phyloP scores from a whole-genome alignment of 2,113 vertebrate species.

The Limnothrissa miodon region DNA sequence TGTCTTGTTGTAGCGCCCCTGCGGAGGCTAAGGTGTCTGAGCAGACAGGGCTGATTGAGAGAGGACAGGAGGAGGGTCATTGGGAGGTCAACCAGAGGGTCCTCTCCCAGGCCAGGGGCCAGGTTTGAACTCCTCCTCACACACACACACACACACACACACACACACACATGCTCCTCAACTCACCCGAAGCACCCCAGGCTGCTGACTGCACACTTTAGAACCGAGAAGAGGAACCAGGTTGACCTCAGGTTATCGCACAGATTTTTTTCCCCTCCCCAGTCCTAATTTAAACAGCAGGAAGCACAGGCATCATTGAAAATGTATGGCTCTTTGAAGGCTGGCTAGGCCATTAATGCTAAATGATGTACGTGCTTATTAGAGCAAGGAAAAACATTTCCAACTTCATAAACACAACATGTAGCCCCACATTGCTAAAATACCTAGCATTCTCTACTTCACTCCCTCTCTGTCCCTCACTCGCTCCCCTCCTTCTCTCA shows the following conservation, averaged over 20 bases:
- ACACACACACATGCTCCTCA: conserved; percentile 11
- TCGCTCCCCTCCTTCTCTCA: background rate
- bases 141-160: conserved; percentile 34
- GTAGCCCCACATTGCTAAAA: background rate
- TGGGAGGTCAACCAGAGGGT: conserved; percentile 53
- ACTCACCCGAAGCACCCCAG: conserved; percentile 19
- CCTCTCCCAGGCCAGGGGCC: conserved; percentile 49
- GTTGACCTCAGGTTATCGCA: conserved; percentile 1
- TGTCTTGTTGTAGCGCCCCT: conserved; percentile 52
- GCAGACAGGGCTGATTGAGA: conserved; percentile 70
- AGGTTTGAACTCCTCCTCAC: conserved; percentile 19
- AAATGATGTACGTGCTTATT: conserved; percentile 10
- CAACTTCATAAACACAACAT: background rate
- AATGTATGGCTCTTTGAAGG: background rate
- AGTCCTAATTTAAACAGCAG: background rate
- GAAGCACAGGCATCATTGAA: background rate
- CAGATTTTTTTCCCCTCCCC: background rate
- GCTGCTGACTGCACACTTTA: conserved; percentile 10
- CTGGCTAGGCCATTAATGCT: background rate
- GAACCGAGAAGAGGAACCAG: background rate
- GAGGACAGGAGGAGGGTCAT: conserved; percentile 63
- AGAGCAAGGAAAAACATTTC: background rate
- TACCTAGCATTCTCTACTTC: background rate
- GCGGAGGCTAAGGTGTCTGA: conserved; percentile 64
- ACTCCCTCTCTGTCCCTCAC: background rate